phyloP scores from a whole-genome alignment of 2,888 invertebrate species.

The Schrankia costaestrigalis region DNA sequence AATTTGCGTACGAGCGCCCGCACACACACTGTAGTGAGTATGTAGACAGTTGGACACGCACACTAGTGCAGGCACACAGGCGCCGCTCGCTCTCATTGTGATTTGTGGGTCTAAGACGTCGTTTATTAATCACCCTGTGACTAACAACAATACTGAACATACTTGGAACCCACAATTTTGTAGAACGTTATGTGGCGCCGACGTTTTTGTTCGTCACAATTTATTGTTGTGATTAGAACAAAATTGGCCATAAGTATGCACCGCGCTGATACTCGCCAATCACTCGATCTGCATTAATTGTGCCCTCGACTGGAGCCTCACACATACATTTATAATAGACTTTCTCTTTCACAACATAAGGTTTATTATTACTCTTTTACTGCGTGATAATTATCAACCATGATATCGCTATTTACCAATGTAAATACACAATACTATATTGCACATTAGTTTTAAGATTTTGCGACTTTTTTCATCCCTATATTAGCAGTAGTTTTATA shows the following conservation, averaged over 20 bases:
- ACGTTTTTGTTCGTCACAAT: slow-evolving; percentile 18
- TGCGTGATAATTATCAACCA: no score
- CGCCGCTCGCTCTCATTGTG: slow-evolving; percentile 40
- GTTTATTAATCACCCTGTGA: slow-evolving; percentile 40
- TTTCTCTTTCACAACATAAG: no score
- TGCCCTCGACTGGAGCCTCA: neutral
- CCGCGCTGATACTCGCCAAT: slow-evolving; percentile 4
- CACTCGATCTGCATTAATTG: neutral
- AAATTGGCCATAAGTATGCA: slow-evolving; percentile 22
- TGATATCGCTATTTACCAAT: no score
- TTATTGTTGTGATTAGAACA: slow-evolving; percentile 24
- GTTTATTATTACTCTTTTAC: no score
- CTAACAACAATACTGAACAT: slow-evolving; percentile 28
- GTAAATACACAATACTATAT: no score
- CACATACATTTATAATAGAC: no score
- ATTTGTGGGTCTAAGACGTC: slow-evolving; percentile 51
- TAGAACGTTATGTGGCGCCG: slow-evolving; percentile 17
- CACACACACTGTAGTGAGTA: slow-evolving; percentile 14
- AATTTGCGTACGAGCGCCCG: slow-evolving; percentile 66
- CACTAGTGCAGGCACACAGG: slow-evolving; percentile 18
- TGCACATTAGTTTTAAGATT: no score
- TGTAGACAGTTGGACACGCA: slow-evolving; percentile 5
- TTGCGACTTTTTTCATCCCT: no score
- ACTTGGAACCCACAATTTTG: slow-evolving; percentile 35
- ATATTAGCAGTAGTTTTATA: no score